Percentiles rank a stretch among this genome's conserved stretches.
Conservation (phyloP, 2,888 invertebrate genomes). For the Lamellibrachia satsuma region DNA sequence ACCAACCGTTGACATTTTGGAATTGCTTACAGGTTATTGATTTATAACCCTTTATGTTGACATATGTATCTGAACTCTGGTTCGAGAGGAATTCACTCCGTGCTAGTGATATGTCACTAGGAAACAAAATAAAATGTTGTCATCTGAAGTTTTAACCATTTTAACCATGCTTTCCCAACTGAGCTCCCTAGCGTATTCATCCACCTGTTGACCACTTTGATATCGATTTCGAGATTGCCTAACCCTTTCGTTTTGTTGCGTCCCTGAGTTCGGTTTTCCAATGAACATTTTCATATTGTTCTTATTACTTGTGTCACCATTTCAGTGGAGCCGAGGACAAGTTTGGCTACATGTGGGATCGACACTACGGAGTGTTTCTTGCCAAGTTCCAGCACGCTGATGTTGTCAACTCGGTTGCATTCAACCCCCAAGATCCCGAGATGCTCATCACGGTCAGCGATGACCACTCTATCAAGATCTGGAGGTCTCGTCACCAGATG, state of each 20-base stretch:
- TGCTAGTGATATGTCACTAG: background rate
- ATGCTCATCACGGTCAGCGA: constrained; percentile 86
- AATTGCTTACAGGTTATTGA: background rate
- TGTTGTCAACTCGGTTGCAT: constrained; percentile 86
- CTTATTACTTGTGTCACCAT: constrained; percentile 38
- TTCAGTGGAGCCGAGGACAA: constrained; percentile 84
- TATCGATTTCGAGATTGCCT: no score
- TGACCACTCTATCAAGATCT: constrained; percentile 79
- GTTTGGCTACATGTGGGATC: constrained; percentile 85
- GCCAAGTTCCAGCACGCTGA: constrained; percentile 80
- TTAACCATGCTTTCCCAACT: no score
- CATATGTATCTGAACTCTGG: background rate
- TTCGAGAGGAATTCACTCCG: background rate
- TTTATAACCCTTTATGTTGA: background rate
- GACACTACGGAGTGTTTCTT: constrained; percentile 82
- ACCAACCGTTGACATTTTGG: background rate
- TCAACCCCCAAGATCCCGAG: constrained; percentile 82
- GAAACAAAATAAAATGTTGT: no score
- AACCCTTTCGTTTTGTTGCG: no score
- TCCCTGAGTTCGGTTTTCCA: no score
- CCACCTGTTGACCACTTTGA: no score
- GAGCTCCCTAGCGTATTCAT: no score
- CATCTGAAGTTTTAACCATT: no score
- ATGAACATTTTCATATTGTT: background rate
- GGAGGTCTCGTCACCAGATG: constrained; percentile 58